A percentile compares a stretch with the other conserved stretches of the same genome.
phyloP scores from a whole-genome alignment of 1,140 invertebrate genomes.

The Dryas iulia region DNA sequence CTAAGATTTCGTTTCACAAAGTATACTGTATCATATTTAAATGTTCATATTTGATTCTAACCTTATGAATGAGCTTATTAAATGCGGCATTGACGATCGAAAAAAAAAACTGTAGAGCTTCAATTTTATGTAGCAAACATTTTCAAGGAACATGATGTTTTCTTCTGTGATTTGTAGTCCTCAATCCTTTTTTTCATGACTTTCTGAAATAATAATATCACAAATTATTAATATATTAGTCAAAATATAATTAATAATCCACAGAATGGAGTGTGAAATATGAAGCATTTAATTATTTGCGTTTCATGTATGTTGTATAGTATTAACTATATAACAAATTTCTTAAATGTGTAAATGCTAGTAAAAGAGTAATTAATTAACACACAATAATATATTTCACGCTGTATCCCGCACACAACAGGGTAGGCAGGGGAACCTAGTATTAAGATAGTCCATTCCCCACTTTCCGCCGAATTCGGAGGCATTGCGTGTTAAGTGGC shows the following conservation, averaged over 20 bases:
- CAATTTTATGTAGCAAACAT: neutral
- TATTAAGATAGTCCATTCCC: too few species aligned
- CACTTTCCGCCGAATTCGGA: too few species aligned
- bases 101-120: neutral
- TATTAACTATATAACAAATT: too few species aligned
- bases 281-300: too few species aligned
- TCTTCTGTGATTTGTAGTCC: neutral
- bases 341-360: neutral
- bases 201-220: slow-evolving; percentile 52
- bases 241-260: slow-evolving; percentile 17
- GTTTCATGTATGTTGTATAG: too few species aligned
- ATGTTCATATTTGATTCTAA: neutral
- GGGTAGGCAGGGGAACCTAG: too few species aligned
- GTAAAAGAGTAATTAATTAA: too few species aligned
- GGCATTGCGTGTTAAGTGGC: too few species aligned
- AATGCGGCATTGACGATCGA: neutral
- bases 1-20: neutral
- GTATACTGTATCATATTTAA: neutral
- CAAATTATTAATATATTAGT: slow-evolving; percentile 10
- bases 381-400: too few species aligned
- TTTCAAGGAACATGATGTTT: neutral
- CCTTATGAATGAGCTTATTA: neutral
- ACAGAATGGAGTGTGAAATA: too few species aligned
- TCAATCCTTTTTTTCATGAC: slow-evolving; percentile 75
- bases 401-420: too few species aligned